phyloP scores from a whole-genome alignment of 1,140 invertebrate genomes.

The Drosophila punjabiensis region DNA sequence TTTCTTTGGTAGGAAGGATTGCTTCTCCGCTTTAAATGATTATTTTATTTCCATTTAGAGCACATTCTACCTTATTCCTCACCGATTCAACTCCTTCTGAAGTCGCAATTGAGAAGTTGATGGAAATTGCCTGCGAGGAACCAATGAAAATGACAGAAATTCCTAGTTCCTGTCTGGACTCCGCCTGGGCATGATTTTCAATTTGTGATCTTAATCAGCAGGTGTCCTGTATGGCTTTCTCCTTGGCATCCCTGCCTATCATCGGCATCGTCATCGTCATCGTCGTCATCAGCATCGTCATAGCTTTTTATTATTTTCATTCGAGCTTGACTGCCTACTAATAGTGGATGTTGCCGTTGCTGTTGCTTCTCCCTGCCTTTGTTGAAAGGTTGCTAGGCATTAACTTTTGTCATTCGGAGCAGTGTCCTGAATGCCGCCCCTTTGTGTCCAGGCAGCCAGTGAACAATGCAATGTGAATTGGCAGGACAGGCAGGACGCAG shows the following conservation, averaged over 20 bases:
- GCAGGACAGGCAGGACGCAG: slow-evolving; percentile 30
- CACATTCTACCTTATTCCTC: background rate
- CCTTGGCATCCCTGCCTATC: slow-evolving; percentile 1
- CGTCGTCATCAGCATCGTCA: slow-evolving; percentile 56
- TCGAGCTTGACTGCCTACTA: slow-evolving; percentile 72
- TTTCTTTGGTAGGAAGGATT: background rate
- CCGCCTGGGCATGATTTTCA: slow-evolving; percentile 69
- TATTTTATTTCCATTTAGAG: background rate
- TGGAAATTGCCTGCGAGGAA: slow-evolving; percentile 34
- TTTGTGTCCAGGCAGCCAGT: slow-evolving; percentile 44
- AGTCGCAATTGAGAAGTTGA: slow-evolving; percentile 19
- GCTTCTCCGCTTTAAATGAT: background rate
- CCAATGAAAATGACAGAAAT: slow-evolving; percentile 49
- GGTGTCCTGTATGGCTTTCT: slow-evolving; percentile 69
- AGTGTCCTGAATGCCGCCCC: slow-evolving; percentile 12
- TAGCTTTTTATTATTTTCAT: slow-evolving; percentile 80
- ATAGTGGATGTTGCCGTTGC: slow-evolving; percentile 58
- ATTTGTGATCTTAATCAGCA: slow-evolving; percentile 85
- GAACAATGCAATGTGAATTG: slow-evolving; percentile 83
- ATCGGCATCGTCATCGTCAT: slow-evolving; percentile 43
- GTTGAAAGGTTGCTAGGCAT: slow-evolving; percentile 77
- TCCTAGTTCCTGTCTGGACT: slow-evolving; percentile 24
- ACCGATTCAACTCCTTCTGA: background rate
- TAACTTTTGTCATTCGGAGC: slow-evolving; percentile 79
- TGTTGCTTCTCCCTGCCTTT: slow-evolving; percentile 51